Evolutionary conservation across 2,113 vertebrate species (phyloP).

Genomic region (Porphyrio hochstetteri): DNA sequence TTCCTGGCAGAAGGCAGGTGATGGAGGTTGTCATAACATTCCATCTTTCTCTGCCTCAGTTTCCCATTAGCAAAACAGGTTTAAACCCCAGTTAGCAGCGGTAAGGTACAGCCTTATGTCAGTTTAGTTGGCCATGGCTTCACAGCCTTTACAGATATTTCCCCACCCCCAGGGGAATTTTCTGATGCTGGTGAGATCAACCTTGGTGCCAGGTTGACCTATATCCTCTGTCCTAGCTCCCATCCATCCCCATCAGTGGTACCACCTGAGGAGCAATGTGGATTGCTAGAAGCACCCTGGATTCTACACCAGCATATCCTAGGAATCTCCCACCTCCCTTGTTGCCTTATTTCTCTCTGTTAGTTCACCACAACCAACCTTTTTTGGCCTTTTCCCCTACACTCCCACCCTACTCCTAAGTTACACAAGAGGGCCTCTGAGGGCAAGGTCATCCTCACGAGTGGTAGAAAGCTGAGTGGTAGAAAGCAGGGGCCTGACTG

Average conservation of each 20-base stretch:
- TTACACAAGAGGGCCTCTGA: slow-evolving; percentile 54
- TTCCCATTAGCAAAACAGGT: neutral
- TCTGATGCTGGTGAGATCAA: neutral
- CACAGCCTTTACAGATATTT: neutral
- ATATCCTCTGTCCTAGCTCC: neutral
- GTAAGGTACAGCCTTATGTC: neutral
- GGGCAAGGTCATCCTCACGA: slow-evolving; percentile 34
- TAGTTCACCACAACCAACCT: fast-evolving
- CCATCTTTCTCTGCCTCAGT: neutral
- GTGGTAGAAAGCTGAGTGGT: neutral
- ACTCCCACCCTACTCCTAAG: neutral
- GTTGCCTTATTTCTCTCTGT: neutral
- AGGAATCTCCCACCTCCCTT: neutral
- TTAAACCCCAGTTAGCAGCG: neutral
- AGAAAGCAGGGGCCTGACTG: fast-evolving
- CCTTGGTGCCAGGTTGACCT: neutral
- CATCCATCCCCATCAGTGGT: too few relatives aligned
- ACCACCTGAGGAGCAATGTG: fast-evolving
- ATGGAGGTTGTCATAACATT: fast-evolving
- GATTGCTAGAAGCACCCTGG: neutral
- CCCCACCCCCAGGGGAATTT: neutral
- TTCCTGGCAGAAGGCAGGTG: neutral
- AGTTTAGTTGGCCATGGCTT: neutral
- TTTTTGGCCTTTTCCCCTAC: fast-evolving
- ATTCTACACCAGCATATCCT: neutral